Conservation (phyloP, 2,888 invertebrate genomes). For the Amorpha juglandis region DNA sequence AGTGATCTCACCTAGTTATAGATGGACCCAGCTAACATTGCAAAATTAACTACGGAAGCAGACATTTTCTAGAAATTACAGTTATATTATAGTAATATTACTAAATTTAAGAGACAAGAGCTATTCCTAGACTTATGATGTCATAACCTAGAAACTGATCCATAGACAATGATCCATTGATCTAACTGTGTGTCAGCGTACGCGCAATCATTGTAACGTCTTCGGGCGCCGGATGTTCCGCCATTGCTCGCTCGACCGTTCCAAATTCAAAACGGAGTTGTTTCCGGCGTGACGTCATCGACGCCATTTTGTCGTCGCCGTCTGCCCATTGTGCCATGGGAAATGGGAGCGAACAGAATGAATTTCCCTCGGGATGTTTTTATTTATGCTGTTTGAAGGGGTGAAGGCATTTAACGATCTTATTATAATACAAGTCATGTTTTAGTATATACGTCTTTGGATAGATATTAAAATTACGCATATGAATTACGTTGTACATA, state of each 20-base stretch:
- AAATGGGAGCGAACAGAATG: conserved; percentile 76
- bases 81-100: too few relatives aligned
- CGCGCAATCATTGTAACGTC: conserved; percentile 80
- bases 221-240: conserved; percentile 81
- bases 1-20: too few relatives aligned
- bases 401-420: too few relatives aligned
- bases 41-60: too few relatives aligned
- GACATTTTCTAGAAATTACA: too few relatives aligned
- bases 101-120: background rate
- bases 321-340: conserved; percentile 69
- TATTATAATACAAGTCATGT: too few relatives aligned
- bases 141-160: conserved; percentile 30
- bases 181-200: conserved; percentile 43
- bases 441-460: too few relatives aligned
- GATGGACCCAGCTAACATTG: too few relatives aligned
- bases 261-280: conserved; percentile 83
- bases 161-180: conserved; percentile 45
- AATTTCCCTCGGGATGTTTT: conserved; percentile 68
- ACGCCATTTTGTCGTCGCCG: conserved; percentile 72
- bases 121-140: conserved; percentile 12
- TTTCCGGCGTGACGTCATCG: conserved; percentile 82
- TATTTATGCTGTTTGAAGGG: background rate
- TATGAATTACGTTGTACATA: too few relatives aligned
- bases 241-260: conserved; percentile 84
- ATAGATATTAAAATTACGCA: too few relatives aligned